Base-by-base conservation (phyloP, 2,113 vertebrate genomes). In the Siniperca knerii region DNA sequence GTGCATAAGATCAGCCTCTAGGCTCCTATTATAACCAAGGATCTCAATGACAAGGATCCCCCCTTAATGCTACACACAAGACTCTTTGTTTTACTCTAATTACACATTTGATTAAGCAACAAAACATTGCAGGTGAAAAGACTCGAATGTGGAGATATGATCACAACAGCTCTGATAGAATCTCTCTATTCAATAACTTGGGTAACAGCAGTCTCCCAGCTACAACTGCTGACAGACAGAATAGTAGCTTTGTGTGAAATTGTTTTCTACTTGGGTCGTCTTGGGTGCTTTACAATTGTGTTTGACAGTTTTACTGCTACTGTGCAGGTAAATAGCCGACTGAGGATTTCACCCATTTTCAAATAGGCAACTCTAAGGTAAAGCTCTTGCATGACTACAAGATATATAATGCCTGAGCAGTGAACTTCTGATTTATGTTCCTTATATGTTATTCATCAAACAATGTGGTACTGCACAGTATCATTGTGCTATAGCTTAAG, bases 21-120 rank as follows among this genome's bases (percentile, higher is more conserved):
- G 29, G 78, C 73, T 87, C 25, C 23, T 44, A 79, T 88, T 79
- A 37, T 10, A 57, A 46, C 54, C 37, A 20, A 71, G 50, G 62
- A 83, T 80, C 83, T 75, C 37, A 8, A 8, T 54, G 68, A 83
- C 81, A 88, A 55, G 66, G 68, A 61, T 40, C 12, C 29, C 54
- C 15, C 29, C 37, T 67, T 54, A 46, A 25, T 21, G 46, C 12
- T 20, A 72, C 55, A 77, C 64, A 64, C 40, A 37, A 40, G 44
- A 64, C 57, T 70, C 33, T 82, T 79, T 87, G 78, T 89, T 82
- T 77, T 54, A 76, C 64, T 83, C 48, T 67, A 86, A 93, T 92
- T 87, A 85, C 71, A 83, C 54, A 65, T 79, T 75, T 77, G 70
- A 85, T 83, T 81, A 89, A 75, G 73, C 69, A 86, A 35, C 54